These are phyloP conservation scores for Cinclus cinclus DNA, from an alignment of 2,113 vertebrate species.

Conservation along the genomic window DNA sequence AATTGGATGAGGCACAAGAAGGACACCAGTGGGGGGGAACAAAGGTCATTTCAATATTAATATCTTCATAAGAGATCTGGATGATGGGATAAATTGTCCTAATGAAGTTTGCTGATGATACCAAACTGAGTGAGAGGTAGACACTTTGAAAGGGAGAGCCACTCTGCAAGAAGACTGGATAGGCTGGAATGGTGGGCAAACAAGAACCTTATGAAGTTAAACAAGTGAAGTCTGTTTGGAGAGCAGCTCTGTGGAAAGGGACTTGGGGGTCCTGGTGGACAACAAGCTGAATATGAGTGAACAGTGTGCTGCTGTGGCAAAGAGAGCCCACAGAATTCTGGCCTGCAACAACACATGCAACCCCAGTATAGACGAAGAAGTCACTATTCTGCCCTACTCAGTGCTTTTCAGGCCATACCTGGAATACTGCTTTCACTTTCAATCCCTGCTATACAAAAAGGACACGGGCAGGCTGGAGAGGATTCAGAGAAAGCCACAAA, in stretches of 20 bases:
- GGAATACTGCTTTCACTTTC: neutral
- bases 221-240: neutral
- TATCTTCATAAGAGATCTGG: neutral
- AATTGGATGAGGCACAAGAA: neutral
- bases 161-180: neutral
- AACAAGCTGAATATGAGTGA: neutral
- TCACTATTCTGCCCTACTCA: neutral
- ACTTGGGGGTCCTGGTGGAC: neutral
- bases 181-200: neutral
- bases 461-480: neutral
- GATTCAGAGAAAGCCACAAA: neutral
- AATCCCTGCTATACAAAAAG: neutral
- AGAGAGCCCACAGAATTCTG: neutral
- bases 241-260: neutral
- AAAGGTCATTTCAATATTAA: neutral
- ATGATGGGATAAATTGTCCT: neutral
- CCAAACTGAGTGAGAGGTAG: neutral
- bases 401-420: neutral
- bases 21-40: rapidly evolving
- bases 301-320: neutral
- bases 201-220: neutral
- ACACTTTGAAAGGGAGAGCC: neutral
- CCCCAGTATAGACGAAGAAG: neutral
- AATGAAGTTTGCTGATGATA: neutral
- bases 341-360: neutral